Base-by-base conservation (phyloP, 2,113 vertebrate genomes). In the Phylloscopus whistleri region DNA sequence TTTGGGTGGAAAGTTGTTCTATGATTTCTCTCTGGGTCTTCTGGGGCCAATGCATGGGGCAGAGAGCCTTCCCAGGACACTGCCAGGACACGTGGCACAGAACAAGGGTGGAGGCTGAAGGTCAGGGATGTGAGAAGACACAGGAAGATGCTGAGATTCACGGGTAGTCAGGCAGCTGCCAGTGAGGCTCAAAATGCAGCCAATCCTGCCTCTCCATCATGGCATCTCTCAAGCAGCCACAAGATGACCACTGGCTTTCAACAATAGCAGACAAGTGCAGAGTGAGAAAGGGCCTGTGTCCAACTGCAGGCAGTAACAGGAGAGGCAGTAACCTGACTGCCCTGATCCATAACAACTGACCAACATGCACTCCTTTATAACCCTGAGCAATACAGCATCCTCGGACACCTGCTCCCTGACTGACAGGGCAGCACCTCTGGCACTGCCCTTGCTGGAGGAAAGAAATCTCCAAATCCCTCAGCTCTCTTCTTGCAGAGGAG, bases 41-140 rank as follows among this genome's bases (percentile, higher is more conserved):
- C 51, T 56, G 41, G 21, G 60, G 62, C 21, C n/a, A 41, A 5
- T 15, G 9, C 44, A 24, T 28, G 14, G 30, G 20, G 10, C 39
- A 87, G 37, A 58, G 37, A 31, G 16, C 21, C 24, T 56, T 84
- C 35, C 46, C 55, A 74, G n/a, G 22, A 35, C 35, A 68, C 37
- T 4, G 3, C 7, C 5, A 74, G 49, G 23, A 74, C 4, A 1
- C 41, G 41, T 0, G 0, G 53, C 31, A 76, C 46, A 85, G 43
- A 76, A 43, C 21, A 43, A 89, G 24, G 49, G 39, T 27, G 51
- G 43, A 74, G 8, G 31, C 1, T 10, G 19, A 79, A 90, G 21
- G 52, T 75, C n/a, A 73, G 21, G 41, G 27, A 89, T 8, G 1
- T 11, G 9, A 62, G 48, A 87, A 81, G 56, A 70, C 10, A 33